Evolutionary conservation across 2,113 vertebrate species (phyloP), one percentile per base, ranked within the genome.

Genomic region (Bos indicus): DNA sequence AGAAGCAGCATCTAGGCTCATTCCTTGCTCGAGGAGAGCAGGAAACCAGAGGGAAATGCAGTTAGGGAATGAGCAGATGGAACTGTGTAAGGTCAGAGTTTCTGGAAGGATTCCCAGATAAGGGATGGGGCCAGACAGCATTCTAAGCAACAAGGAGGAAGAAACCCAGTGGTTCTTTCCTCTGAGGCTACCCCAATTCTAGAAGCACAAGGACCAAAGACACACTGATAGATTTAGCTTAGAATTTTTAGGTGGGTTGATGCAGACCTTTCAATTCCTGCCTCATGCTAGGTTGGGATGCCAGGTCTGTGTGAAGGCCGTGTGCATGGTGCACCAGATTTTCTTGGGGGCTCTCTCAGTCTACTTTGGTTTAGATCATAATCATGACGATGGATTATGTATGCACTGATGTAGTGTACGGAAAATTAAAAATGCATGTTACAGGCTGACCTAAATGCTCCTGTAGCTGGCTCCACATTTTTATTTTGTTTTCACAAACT

Each of bases 101-200:
- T 83, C 89, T 94, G 94, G 96, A 98, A 94, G 90, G 82, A 54
- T 23, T 97, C 88, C 93, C 92, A 93, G 95, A 46, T 28, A 16
- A 84, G 67, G 40, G 30, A 7, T 93, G 92, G 43, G 95, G 51
- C 56, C 71, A 59, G 88, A 36, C 57, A 83, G 16, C 52, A 7
- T 36, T 87, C 59, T 36, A 43, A 74, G 57, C 7, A 23, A 23
- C 2, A 36, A 23, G 64, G 48, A 64, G 43, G 48, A 80, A 30
- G 48, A 52, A 0, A 13, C 48, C 8, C 6, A 11, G 33, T 17
- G 43, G 6, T n/a, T 90, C 21, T 51, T 89, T 77, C 17, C 84
- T 80, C 36, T 4, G 80, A 87, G 85, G 14, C 25, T 21, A 25
- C 43, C 57, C 86, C 57, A 57, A 33, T 91, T 89, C 56, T 93